phyloP scores from a whole-genome alignment of 2,797 vertebrate genomes.

The Columba guinea region DNA sequence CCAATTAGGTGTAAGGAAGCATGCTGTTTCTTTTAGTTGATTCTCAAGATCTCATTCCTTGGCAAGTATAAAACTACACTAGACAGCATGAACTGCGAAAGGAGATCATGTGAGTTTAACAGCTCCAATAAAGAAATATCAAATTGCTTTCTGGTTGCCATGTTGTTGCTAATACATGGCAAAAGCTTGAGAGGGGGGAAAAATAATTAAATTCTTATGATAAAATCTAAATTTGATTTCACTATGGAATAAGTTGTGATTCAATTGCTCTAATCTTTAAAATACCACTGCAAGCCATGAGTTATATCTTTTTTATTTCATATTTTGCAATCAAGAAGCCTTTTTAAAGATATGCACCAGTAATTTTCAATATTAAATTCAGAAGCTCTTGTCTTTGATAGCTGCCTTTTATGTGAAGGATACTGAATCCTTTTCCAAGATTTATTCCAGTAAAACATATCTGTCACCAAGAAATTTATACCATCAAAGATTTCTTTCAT shows the following conservation, averaged over 20 bases:
- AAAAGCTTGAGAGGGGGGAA: background rate
- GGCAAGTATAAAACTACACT: background rate
- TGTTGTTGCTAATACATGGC: background rate
- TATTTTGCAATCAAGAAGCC: background rate
- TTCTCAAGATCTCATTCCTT: background rate
- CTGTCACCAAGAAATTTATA: background rate
- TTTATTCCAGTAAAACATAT: background rate
- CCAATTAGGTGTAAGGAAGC: background rate
- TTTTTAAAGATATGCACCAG: background rate
- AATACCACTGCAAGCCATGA: background rate
- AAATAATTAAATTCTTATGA: background rate
- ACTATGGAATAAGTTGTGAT: background rate
- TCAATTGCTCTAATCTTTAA: background rate
- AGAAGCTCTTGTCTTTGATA: background rate
- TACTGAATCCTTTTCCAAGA: background rate
- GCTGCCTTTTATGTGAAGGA: background rate
- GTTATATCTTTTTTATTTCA: background rate
- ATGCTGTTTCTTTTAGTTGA: background rate
- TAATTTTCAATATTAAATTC: background rate
- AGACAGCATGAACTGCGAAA: background rate
- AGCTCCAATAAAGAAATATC: background rate
- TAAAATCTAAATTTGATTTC: constrained; percentile 14
- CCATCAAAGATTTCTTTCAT: background rate
- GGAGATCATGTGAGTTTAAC: background rate
- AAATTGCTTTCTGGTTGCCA: background rate